Base-by-base conservation (phyloP, 2,888 invertebrate genomes). In the Spisula solida region DNA sequence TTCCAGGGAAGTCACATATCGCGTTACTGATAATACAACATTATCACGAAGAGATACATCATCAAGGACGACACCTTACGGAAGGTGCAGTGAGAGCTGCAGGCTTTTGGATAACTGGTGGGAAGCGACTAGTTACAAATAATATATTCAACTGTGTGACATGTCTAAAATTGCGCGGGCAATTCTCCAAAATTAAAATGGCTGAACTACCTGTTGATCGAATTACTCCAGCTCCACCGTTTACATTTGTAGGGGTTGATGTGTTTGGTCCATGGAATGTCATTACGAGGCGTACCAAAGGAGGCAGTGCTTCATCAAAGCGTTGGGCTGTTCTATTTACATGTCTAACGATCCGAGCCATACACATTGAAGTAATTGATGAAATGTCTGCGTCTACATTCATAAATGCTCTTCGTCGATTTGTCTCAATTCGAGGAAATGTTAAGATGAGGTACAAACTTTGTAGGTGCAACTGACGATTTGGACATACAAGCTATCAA, bases 231-330 rank as follows among this genome's bases (percentile, higher is more conserved):
- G 70, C 81, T 18, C 87, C 90, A 12, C 90, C 90, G 25, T 90
- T 90, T 81, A 88, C 88, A 8, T 75, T 83, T 47, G 90, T 97
- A 97, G 90, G 98, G 96, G 89, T 97, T 97, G 95, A 90, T 56
- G 82, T 55, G 10, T 91, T 91, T 55, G 89, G 87, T 12, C 89
- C 89, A 16, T 89, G 89, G 89, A 48, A 48, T n/a, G 55, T 91
- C n/a, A 47, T 78, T 12, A 85, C 86, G 12, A 47, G 90, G 55
- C 48, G 82, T n/a, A 87, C 87, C 25, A 51, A 86, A 85, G 88
- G 87, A 31, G 85, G 91, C 16, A 29, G 16, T 25, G 78, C 91
- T 14, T 55, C 60, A 81, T 34, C 31, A 56, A 91, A 82, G 56
- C 78, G 89, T n/a, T 91, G 91, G 91, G 91, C 84, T 25, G 66